Evolutionary conservation across 2,888 invertebrate genomes (phyloP), one percentile per base, ranked within the genome.

Genomic region (Altica lythri): DNA sequence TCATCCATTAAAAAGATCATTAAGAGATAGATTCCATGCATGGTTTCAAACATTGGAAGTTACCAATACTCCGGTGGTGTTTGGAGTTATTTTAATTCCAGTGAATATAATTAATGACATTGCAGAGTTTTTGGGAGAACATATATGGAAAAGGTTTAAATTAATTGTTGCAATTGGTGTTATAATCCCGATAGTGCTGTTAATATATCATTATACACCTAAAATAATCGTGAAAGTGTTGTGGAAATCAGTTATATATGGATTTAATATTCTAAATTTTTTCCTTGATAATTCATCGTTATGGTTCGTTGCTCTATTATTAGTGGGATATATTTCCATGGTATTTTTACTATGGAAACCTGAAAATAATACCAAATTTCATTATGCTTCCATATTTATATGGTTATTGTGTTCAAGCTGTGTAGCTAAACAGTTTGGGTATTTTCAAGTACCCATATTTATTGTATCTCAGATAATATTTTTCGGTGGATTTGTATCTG

Each of bases 1-100:
- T n/a, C 94, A 95, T 75, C 98, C 98, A 0, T 89, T 95, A 70
- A 98, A 98, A 75, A 83, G 88, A 57, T 86, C 84, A 50, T 75
- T 96, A 35, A 86, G 93, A 0, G 85, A 85, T 55, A 79, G 83
- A 56, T 80, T 93, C 14, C 86, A 89, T 65, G 81, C 84, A 61
- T 95, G 95, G 94, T 88, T 93, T 70, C 81, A 83, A 67, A 78
- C 80, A 47, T 72, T 89, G 32, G 87, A 89, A 68, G 81, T 82
- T 55, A 81, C 84, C 0, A 81, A 84, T 58, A 85, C 83, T 2
- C 88, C 89, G 63, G 79, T 90, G 27, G 68, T 89, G 37, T 71
- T 85, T 18, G 79, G 80, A 17, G 52, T 77, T 18, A 60, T 83
- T 59, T 74, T 86, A 55, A 81, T 88, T 46, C 96, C 97, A 1